A percentile compares a stretch with the other conserved stretches of the same genome.
Conservation (phyloP, 1,140 invertebrate species). For the Nymphalis io region DNA sequence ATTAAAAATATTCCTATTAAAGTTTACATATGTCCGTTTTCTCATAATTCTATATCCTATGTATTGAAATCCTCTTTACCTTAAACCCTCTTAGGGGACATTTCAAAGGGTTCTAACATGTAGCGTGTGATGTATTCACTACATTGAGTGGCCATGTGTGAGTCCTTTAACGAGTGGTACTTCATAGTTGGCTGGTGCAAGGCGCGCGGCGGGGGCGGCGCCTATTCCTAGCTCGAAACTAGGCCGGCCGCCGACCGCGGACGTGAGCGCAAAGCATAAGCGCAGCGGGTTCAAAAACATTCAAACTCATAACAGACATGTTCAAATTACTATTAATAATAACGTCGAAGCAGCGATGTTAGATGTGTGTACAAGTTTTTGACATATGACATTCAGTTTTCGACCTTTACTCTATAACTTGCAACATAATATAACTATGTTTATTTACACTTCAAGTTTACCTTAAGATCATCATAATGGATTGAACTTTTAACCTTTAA, state of each 20-base stretch:
- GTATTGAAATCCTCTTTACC: conserved; percentile 25
- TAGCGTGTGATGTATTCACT: conserved; percentile 37
- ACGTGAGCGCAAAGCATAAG: conserved; percentile 42
- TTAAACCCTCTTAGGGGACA: conserved; percentile 39
- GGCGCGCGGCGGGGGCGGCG: conserved; percentile 73
- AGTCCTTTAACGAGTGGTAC: conserved; percentile 68
- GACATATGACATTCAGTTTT: too few relatives aligned
- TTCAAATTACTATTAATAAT: too few relatives aligned
- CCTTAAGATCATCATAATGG: too few relatives aligned
- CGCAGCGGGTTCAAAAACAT: conserved; percentile 8
- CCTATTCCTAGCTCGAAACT: conserved; percentile 78
- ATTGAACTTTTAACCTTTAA: too few relatives aligned
- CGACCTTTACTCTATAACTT: too few relatives aligned
- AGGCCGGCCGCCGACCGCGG: conserved; percentile 77
- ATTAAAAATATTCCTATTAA: neutral
- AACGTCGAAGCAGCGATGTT: too few relatives aligned
- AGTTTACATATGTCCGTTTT: neutral
- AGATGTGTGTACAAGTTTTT: too few relatives aligned
- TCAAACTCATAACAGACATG: neutral
- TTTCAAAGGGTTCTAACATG: conserved; percentile 51
- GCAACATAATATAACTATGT: too few relatives aligned
- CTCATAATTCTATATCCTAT: conserved; percentile 2
- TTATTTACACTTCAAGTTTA: too few relatives aligned
- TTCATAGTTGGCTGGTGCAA: conserved; percentile 62
- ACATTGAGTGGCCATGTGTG: conserved; percentile 42